Conservation (phyloP, 2,888 invertebrate genomes). For the Metellina segmentata region DNA sequence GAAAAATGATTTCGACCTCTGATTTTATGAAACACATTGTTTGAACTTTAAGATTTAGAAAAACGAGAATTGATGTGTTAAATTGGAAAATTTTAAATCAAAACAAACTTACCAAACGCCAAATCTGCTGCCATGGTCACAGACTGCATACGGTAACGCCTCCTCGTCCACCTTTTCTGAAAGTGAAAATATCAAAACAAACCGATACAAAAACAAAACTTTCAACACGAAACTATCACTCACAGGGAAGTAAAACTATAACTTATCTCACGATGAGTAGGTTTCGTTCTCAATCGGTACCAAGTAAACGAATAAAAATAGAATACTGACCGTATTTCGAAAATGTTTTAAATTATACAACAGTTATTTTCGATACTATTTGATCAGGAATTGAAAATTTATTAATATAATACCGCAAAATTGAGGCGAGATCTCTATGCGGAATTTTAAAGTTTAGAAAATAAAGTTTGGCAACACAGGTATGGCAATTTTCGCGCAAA, state of each 20-base stretch:
- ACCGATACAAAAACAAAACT: not conserved
- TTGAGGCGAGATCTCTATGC: not conserved
- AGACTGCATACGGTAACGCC: constrained; percentile 57
- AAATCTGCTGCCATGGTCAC: constrained; percentile 73
- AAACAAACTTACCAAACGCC: constrained; percentile 59
- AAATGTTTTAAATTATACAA: too few species aligned
- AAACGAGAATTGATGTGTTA: too few species aligned
- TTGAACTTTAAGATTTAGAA: too few species aligned
- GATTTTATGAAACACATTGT: not conserved
- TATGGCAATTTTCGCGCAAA: constrained; percentile 45
- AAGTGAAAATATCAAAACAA: constrained; percentile 20
- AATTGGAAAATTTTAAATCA: not conserved
- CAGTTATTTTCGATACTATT: too few species aligned
- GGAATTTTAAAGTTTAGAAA: not conserved
- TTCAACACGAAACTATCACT: too few species aligned
- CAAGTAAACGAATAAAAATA: too few species aligned
- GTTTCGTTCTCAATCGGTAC: too few species aligned
- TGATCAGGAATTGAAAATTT: too few species aligned
- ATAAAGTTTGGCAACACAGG: constrained; percentile 35
- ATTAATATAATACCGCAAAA: too few species aligned
- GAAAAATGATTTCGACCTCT: not conserved
- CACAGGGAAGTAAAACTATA: too few species aligned
- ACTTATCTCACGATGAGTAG: too few species aligned
- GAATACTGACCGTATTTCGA: too few species aligned
- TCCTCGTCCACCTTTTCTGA: constrained; percentile 30